phyloP scores from a whole-genome alignment of 2,113 vertebrate species.

The Hippocampus zosterae region DNA sequence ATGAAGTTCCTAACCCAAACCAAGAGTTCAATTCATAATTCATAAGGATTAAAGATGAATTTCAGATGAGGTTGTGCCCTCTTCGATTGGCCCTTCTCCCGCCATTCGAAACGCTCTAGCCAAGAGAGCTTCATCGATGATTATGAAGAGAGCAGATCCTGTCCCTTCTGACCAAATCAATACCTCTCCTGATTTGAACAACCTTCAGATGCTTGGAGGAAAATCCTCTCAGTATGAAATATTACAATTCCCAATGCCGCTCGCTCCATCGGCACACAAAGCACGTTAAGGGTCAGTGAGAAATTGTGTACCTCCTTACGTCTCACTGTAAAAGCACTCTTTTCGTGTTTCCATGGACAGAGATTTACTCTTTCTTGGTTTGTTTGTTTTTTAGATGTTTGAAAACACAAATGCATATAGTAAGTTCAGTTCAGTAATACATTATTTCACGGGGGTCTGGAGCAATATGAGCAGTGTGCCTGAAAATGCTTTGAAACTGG shows the following conservation, averaged over 20 bases:
- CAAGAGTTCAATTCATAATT: constrained; percentile 68
- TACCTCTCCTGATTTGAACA: constrained; percentile 55
- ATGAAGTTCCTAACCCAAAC: constrained; percentile 38
- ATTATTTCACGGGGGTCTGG: not conserved
- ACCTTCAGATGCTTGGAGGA: constrained; percentile 31
- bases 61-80: constrained; percentile 46
- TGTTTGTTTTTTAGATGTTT: not conserved
- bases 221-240: constrained; percentile 30
- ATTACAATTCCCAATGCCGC: constrained; percentile 17
- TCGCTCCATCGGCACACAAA: not conserved
- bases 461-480: not conserved
- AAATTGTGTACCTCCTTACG: not conserved
- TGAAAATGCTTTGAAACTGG: not conserved
- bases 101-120: constrained; percentile 38
- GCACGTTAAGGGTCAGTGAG: not conserved
- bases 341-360: not conserved
- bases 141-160: constrained; percentile 50
- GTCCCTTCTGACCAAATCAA: constrained; percentile 58
- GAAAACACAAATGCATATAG: not conserved
- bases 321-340: not conserved
- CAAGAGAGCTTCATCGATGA: constrained; percentile 50
- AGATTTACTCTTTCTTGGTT: not conserved
- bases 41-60: constrained; percentile 69
- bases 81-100: constrained; percentile 43
- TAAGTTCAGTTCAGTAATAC: not conserved